A percentile compares a stretch with the other conserved stretches of the same genome.
phyloP scores from a whole-genome alignment of 2,888 invertebrate species.

The Drosophila algonquin region DNA sequence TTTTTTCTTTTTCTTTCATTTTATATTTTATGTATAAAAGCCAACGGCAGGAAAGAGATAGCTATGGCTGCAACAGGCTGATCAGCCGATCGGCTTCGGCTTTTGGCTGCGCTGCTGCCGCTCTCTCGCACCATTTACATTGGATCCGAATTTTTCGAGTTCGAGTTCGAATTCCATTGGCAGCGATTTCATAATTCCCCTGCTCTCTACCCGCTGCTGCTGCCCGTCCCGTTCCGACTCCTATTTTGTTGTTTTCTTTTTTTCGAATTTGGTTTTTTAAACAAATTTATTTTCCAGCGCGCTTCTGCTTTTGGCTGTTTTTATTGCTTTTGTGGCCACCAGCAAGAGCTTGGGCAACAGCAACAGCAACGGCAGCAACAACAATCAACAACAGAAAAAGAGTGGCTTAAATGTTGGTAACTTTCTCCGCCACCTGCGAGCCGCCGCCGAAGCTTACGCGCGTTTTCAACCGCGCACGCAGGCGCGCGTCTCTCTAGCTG shows the following conservation, averaged over 20 bases:
- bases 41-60: neutral
- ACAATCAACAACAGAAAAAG: conserved; percentile 52
- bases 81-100: neutral
- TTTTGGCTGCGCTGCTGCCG: conserved; percentile 21
- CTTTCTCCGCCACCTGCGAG: conserved; percentile 78
- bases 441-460: conserved; percentile 49
- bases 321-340: conserved; percentile 35
- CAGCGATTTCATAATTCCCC: conserved; percentile 72
- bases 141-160: conserved; percentile 43
- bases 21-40: conserved; percentile 10
- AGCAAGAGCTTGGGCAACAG: conserved; percentile 43
- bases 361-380: conserved; percentile 20
- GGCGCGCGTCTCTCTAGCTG: conserved; percentile 30
- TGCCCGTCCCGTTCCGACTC: conserved; percentile 51
- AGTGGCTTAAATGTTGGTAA: conserved; percentile 76
- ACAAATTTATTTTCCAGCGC: conserved; percentile 52
- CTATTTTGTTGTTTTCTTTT: conserved; percentile 34
- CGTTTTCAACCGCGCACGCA: conserved; percentile 54
- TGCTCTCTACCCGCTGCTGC: conserved; percentile 38
- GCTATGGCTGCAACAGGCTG: neutral
- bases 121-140: conserved; percentile 46
- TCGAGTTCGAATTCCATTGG: conserved; percentile 73
- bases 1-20: conserved; percentile 22
- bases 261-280: conserved; percentile 24
- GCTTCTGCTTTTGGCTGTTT: conserved; percentile 56